These are phyloP conservation scores for Protobothrops mucrosquamatus DNA, from an alignment of 2,113 vertebrate species.

Conservation along the genomic window DNA sequence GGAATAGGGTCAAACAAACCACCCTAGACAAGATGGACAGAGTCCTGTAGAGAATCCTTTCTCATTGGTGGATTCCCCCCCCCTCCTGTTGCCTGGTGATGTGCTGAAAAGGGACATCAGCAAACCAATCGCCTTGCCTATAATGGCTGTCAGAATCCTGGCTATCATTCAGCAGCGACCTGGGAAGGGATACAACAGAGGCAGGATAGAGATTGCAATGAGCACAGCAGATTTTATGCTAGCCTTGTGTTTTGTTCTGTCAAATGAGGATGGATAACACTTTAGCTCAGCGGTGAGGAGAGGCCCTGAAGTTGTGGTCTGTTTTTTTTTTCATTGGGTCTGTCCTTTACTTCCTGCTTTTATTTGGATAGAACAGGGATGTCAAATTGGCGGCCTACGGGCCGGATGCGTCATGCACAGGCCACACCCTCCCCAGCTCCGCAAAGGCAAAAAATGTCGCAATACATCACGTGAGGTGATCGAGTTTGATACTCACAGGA, in stretches of 20 bases:
- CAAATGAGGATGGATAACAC: background rate
- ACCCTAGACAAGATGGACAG: background rate
- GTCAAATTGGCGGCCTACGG: no score
- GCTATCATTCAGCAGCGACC: background rate
- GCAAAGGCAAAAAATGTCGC: no score
- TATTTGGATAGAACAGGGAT: background rate
- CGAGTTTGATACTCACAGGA: no score
- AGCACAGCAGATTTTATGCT: background rate
- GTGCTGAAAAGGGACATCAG: background rate
- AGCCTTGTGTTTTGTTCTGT: background rate
- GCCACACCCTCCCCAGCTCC: no score
- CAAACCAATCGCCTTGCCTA: background rate
- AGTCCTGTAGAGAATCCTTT: background rate
- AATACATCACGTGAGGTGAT: no score
- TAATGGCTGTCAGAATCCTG: background rate
- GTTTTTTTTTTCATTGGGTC: background rate
- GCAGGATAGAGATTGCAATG: background rate
- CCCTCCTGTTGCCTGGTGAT: background rate
- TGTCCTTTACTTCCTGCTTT: background rate
- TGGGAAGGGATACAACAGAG: background rate
- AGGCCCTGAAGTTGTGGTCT: background rate
- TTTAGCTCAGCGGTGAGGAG: background rate
- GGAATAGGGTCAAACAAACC: background rate
- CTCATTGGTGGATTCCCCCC: background rate
- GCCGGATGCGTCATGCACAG: no score